phyloP scores from a whole-genome alignment of 2,888 invertebrate species.

The Melangyna quadrimaculata region DNA sequence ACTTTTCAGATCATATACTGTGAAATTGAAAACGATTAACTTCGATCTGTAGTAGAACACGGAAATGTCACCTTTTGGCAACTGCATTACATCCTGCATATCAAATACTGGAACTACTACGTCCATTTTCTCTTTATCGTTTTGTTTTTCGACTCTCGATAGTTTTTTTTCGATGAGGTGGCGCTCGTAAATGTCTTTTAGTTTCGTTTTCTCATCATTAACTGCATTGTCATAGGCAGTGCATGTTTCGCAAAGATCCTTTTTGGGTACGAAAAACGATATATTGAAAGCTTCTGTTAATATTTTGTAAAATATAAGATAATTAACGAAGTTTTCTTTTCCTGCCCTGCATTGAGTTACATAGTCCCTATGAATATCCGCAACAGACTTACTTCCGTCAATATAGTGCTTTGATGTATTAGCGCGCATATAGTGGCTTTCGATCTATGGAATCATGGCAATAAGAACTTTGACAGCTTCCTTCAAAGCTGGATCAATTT shows the following conservation, averaged over 20 bases:
- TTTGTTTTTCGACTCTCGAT: constrained; percentile 10
- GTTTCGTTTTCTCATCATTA: not conserved
- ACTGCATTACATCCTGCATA: constrained; percentile 11
- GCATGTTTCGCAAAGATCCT: too few species aligned
- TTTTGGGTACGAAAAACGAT: too few species aligned
- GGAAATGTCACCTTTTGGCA: not conserved
- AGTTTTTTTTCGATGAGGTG: not conserved
- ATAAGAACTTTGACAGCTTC: not conserved
- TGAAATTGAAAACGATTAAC: constrained; percentile 6
- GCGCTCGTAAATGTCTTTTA: not conserved
- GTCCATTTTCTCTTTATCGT: constrained; percentile 15
- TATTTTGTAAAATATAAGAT: too few species aligned
- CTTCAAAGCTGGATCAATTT: not conserved
- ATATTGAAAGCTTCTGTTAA: too few species aligned
- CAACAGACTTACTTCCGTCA: too few species aligned
- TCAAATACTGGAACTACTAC: constrained; percentile 6
- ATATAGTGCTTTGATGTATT: too few species aligned
- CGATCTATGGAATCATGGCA: not conserved
- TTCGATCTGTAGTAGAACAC: not conserved
- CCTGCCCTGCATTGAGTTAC: too few species aligned
- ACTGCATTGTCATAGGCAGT: too few species aligned
- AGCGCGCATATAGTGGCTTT: too few species aligned
- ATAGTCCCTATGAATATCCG: too few species aligned
- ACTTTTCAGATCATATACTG: not conserved
- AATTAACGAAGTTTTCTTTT: not conserved